Base-by-base conservation (phyloP, 2,888 invertebrate genomes). In the Zelleria hepariella region DNA sequence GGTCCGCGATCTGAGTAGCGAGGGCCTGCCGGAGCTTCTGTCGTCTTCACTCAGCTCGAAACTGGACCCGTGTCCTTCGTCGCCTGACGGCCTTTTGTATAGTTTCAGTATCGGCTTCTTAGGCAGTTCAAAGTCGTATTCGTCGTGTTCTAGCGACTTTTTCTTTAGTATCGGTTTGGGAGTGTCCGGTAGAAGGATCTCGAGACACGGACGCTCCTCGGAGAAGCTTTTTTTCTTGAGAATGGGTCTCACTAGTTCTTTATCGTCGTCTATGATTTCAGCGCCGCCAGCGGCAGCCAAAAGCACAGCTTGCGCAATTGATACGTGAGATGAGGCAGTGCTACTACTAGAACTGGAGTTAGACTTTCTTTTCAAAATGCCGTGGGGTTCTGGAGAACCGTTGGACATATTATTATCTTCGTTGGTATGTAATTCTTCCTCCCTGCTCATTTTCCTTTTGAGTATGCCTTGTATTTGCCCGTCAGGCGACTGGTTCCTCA, bases 91-190 rank as follows among this genome's bases (percentile, higher is more conserved):
- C 71, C 91, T 93, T 67, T 92, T 92, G 1, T 93, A 91, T 55
- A 92, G 91, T 77, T 96, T 96, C 52, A 96, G 82, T 67, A 96
- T 96, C 27, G 96, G 94, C 71, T 91, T 92, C 69, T 91, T 93
- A 0, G 93, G 93, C 66, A 91, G 90, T 57, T 94, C 93, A 67
- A 93, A 94, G 56, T 92, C 93, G 68, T 91, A 90, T 67, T 94
- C 94, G 64, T 93, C 93, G 54, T 93, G 92, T 70, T 94, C 94
- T 63, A 93, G 93, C 0, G 93, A 93, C 77, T 96, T 96, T 85
- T 97, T 97, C 82, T 96, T 96, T 48, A 96, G 78, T 70, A 96
- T 96, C 3, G 96, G 96, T 77, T 90, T 93, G 0, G 93, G 93
- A 47, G 89, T 89, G 60, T 89, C 90, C 6, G 78, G 77, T 54